Conservation (phyloP, 1,140 invertebrate species). For the Metopolophium dirhodum region DNA sequence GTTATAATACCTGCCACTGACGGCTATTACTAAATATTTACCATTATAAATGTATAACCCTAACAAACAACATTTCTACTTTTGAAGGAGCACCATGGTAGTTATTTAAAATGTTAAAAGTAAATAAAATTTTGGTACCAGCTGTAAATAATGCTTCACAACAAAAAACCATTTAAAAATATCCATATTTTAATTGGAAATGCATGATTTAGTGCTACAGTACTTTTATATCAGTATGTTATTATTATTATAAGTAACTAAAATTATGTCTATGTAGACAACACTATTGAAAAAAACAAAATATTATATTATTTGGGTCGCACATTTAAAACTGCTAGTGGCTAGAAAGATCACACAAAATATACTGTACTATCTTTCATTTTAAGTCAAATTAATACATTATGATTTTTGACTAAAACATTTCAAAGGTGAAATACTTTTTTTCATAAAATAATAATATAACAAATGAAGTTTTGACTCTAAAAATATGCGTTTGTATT, state of each 20-base stretch:
- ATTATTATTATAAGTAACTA: background rate
- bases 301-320: background rate
- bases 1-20: background rate
- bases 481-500: background rate
- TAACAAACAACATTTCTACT: background rate
- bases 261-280: background rate
- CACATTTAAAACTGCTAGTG: background rate
- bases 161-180: background rate
- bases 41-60: background rate
- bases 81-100: background rate
- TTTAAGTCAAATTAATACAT: background rate
- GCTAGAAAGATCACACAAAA: background rate
- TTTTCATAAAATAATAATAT: background rate
- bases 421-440: background rate
- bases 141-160: background rate
- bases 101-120: background rate
- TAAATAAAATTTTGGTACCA: background rate
- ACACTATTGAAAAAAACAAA: background rate
- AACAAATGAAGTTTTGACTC: background rate
- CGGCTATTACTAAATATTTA: background rate
- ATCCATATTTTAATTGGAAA: background rate
- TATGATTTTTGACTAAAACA: too few relatives aligned
- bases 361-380: background rate
- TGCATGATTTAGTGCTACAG: background rate
- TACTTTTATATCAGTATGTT: background rate